Conservation (phyloP, 1,140 invertebrate species). For the Platorchestia sp. region DNA sequence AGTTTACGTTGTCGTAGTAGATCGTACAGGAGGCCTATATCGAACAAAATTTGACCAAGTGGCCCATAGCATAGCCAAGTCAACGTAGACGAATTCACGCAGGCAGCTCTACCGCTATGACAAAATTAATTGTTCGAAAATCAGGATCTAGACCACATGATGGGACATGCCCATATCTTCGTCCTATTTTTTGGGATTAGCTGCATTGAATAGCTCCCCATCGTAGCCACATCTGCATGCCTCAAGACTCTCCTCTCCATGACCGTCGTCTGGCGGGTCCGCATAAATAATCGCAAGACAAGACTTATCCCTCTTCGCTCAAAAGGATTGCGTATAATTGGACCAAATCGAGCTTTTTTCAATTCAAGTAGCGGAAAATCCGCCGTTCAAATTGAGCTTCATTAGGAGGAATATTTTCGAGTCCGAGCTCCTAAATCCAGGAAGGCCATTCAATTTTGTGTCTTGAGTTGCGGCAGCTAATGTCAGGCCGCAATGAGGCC, state of each 20-base stretch:
- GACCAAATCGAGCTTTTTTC: conserved; percentile 39
- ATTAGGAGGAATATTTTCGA: conserved; percentile 27
- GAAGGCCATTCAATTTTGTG: neutral
- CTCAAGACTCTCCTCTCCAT: neutral
- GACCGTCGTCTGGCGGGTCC: neutral
- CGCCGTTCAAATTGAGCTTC: conserved; percentile 42
- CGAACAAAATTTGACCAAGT: too few relatives aligned
- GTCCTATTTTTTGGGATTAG: neutral
- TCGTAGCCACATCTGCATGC: too few relatives aligned
- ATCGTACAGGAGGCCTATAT: too few relatives aligned
- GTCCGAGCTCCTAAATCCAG: conserved; percentile 10
- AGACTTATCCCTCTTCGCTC: conserved; percentile 22
- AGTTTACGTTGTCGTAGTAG: too few relatives aligned
- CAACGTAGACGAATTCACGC: too few relatives aligned
- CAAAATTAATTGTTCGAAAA: too few relatives aligned
- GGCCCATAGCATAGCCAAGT: too few relatives aligned
- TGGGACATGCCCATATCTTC: neutral
- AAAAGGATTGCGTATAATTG: conserved; percentile 32
- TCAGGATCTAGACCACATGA: neutral
- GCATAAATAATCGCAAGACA: conserved; percentile 15
- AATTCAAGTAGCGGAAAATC: neutral
- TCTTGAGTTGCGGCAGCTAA: neutral
- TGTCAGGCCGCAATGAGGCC: neutral
- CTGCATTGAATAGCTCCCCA: too few relatives aligned
- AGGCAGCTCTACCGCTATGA: too few relatives aligned